Evolutionary conservation across 1,140 invertebrate species (phyloP), one percentile per base, ranked within the genome.

Genomic region (Pseudoatta argentina): DNA sequence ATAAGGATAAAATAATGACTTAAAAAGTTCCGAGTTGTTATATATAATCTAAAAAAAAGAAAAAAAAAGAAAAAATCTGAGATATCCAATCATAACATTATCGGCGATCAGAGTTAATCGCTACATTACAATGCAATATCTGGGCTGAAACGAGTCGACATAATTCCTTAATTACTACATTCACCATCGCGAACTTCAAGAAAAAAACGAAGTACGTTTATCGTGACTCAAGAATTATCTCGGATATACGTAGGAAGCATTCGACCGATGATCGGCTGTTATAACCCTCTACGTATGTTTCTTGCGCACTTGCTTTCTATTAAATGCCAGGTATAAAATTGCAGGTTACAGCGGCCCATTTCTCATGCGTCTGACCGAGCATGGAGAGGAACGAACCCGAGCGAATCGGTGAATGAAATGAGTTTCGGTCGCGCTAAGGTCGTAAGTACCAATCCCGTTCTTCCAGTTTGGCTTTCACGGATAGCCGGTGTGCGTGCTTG

Each of bases 301-400:
- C 87, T 87, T 83, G 87, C 71, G 77, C 85, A 73, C 85, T 79
- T 78, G 88, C 85, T 89, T 73, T 89, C 88, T 89, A 89, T 90
- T 90, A 90, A 90, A 90, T 87, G 88, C 73, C 72, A 86, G 85
- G 89, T 83, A 90, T 89, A 89, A 90, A 89, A 89, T 89, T 89
- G 89, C 86, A 83, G 88, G 89, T 89, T 90, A 89, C 81, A 61
- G 86, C 73, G 69, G 39, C 8, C 88, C 79, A 90, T 90, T 89
- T 87, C 85, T 89, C 85, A 87, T 81, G 18, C 73, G 59, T 85
- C 79, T 59, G 85, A 6, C 24, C 76, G 76, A 78, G 75, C 85
- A 59, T 75, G 51, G 86, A 76, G 77, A 66, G 57, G 69, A 55
- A 59, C 78, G 48, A 66, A 86, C 78, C 48, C 53, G 44, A 83